Base-by-base conservation (phyloP, 2,797 vertebrate species). In the Myotis findleyi region DNA sequence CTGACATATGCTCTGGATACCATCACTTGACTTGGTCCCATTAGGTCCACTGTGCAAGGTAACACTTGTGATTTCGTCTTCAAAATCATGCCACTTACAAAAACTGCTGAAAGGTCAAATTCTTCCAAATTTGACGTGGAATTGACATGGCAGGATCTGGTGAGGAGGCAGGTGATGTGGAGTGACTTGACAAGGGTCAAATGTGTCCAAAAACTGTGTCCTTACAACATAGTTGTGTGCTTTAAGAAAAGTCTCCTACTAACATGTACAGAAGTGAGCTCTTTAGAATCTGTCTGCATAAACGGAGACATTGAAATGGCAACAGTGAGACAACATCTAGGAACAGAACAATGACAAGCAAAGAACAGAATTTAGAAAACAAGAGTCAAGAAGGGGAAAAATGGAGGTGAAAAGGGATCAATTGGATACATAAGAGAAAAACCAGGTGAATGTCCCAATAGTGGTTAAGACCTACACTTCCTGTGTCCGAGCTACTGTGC, bases 11-110 rank as follows among this genome's bases (percentile, higher is more conserved):
- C 66, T 84, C 17, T n/a, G 33, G 20, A 62, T 23, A 23, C 9
- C 62, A 38, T 51, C 53, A 20, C 20, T 77, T 27, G 25, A 16
- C 14, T 0, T 53, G 85, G n/a, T 49, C 71, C 57, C 49, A 23
- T 23, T 14, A 7, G 23, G 49, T 53, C 38, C 64, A 25, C 44
- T 6, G n/a, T 33, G 16, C 62, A 73, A 17, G 30, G 23, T 20
- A 41, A 66, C 49, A 23, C 2, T 11, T 91, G 47, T 44, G 23
- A 85, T 51, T 91, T 64, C 47, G 44, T 38, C 73, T 88, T 64
- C 79, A 94, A 71, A 77, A 76, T 23, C 89, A 68, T 21, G 10
- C 44, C 38, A n/a, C 21, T 51, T n/a, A 16, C 11, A 93, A 85
- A 83, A 89, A 89, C 5, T 20, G 59, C 23, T 27, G 27, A 36